Base-by-base conservation (phyloP, 2,888 invertebrate species). In the Hartigia nigra region DNA sequence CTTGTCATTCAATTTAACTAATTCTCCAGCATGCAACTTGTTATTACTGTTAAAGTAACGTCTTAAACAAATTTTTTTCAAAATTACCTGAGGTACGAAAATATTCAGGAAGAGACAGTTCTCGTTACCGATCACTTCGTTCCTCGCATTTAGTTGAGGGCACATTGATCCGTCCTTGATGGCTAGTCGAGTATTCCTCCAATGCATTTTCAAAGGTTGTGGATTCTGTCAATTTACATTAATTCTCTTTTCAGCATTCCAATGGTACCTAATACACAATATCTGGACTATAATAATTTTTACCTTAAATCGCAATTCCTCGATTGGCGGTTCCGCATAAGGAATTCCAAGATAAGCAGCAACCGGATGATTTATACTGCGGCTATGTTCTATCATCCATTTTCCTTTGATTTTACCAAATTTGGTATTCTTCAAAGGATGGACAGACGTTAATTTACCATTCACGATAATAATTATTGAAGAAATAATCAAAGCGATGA, bases 21-120 rank as follows among this genome's bases (percentile, higher is more conserved):
- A 36, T 75, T 75, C 23, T 72, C 31, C 12, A 72, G 12, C 72
- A 3, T 32, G 9, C 31, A 72, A 31, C 72, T 11, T 72, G 31
- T 12, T 31, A 3, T 72, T 23, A 9, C 72, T 34, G 72, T 5
- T 9, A 4, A 12, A 31, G 14, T 31, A 31, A 72, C 12, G 23
- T 11, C 11, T 32, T 32, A 11, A 2, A 14, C n/a, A 34, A 31
- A 39, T 14, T 14, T 1, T 39, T 35, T 31, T 74, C n/a, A 55
- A 55, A 83, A 85, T 88, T 83, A 91, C 91, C 79, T 78, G 23
- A 12, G 90, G 90, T 31, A 89, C 86, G 76, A 87, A 91, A 83
- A 91, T 79, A 76, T 91, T 91, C 11, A 91, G 80, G 79, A 87
- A 85, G 9, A 91, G 85, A 77, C 91, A 91, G 74, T 91, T 88